These are phyloP conservation scores for Alaudala cheleensis DNA, from an alignment of 2,113 vertebrate genomes.

Conservation along the genomic window DNA sequence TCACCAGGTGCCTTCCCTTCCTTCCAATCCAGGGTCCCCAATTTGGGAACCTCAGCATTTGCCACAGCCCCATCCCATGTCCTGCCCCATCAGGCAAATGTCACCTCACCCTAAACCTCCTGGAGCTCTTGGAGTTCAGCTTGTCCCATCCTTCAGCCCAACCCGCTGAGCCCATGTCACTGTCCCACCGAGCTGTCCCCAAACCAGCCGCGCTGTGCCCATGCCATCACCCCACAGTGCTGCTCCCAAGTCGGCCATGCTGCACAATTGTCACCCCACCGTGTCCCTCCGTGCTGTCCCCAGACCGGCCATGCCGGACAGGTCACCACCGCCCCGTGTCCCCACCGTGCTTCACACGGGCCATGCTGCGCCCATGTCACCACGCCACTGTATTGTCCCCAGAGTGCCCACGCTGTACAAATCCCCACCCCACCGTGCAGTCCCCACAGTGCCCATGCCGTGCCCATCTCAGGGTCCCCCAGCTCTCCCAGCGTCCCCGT, in stretches of 20 bases:
- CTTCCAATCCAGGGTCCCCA: no score
- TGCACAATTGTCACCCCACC: neutral
- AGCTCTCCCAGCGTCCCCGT: neutral
- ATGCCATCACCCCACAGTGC: neutral
- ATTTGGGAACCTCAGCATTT: neutral
- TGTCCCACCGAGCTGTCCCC: neutral
- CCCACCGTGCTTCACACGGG: rapidly evolving
- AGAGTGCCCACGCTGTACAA: neutral
- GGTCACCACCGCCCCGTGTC: no score
- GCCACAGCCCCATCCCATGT: neutral
- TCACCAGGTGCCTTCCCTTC: neutral
- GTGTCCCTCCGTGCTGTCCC: neutral
- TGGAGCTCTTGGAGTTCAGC: rapidly evolving
- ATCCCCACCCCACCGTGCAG: neutral
- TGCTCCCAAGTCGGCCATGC: neutral
- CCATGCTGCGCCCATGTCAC: rapidly evolving
- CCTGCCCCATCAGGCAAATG: neutral
- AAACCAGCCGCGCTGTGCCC: rapidly evolving
- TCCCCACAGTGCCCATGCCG: neutral
- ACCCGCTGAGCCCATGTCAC: neutral
- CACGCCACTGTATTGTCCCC: rapidly evolving
- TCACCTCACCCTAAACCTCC: neutral
- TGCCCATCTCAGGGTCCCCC: neutral
- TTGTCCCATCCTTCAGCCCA: neutral
- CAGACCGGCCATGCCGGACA: neutral